Base-by-base conservation (phyloP, 2,113 vertebrate species). In the Circaetus cinerascens region DNA sequence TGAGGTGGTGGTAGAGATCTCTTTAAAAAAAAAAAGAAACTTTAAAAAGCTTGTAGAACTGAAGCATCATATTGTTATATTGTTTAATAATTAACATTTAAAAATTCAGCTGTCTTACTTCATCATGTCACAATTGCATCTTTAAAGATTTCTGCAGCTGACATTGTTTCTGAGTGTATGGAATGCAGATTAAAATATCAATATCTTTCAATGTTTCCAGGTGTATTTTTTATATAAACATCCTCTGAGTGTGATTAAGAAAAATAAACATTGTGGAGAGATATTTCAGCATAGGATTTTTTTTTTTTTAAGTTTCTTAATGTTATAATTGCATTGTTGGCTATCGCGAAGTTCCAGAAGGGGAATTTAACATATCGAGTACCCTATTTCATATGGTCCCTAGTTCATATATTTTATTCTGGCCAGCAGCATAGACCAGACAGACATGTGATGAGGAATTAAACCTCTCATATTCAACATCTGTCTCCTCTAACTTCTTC, bases 31-130 rank as follows among this genome's bases (percentile, higher is more conserved):
- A 23, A 21, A 29, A 8, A 15, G 3, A 29, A 57, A 30, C 17
- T 45, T 45, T 19, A n/a, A 76, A 95, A 86, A 64, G 5, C 26
- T 51, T 76, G 9, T 34, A 89, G 85, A 91, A 90, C 23, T 68
- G 17, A 91, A 91, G 25, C 25, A 62, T 69, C 36, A 55, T 63
- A 59, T 60, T 45, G 7, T 50, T 46, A 18, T 62, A 75, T 53
- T 73, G 45, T 53, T 92, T 45, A 71, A 63, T 67, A 80, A 56
- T 79, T 60, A 86, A 75, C 36, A 93, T 67, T 76, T 77, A 41
- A 56, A 60, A 92, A 95, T 62, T 75, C 38, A 91, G 5, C 64
- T 93, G 74, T 13, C 50, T 91, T 84, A 92, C 50, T 94, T 97
- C 82, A 69, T 59, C 5, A 46, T 75, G 40, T 74, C 68, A 78